These are phyloP conservation scores for Puntigrus tetrazona DNA, from an alignment of 2,113 vertebrate genomes.

Conservation along the genomic window DNA sequence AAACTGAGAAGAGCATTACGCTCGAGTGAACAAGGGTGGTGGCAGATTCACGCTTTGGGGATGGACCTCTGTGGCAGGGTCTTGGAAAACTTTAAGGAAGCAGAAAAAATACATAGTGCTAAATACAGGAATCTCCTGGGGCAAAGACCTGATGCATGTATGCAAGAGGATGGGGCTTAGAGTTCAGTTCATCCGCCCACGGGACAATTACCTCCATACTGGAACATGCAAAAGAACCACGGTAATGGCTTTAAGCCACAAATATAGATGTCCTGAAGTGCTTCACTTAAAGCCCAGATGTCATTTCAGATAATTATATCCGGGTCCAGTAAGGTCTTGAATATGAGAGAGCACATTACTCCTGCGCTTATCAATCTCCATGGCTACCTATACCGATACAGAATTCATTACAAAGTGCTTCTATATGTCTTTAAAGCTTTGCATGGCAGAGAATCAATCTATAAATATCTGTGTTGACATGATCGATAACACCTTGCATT, in stretches of 20 bases:
- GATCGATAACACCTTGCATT: too few species aligned
- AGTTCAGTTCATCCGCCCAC: conserved; percentile 3
- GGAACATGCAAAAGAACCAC: not conserved
- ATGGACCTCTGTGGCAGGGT: not conserved
- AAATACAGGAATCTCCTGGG: conserved; percentile 7
- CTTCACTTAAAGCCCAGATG: conserved; percentile 5
- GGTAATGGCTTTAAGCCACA: not conserved
- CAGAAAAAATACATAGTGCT: not conserved
- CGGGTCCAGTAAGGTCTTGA: not conserved
- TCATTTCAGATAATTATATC: not conserved
- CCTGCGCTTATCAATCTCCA: too few species aligned
- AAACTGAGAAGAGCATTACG: not conserved
- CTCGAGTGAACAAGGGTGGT: conserved; percentile 10
- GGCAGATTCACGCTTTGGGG: conserved; percentile 9
- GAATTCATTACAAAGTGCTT: too few species aligned
- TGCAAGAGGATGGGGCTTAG: conserved; percentile 21
- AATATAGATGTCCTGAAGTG: conserved; percentile 8
- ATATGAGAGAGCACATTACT: too few species aligned
- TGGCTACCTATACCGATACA: too few species aligned
- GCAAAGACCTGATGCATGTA: conserved; percentile 11
- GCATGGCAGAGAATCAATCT: too few species aligned
- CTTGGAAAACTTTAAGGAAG: conserved; percentile 19
- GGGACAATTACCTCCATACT: not conserved
- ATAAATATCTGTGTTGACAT: too few species aligned
- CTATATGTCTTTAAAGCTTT: too few species aligned